A percentile compares a stretch with the other conserved stretches of the same genome.
phyloP scores from a whole-genome alignment of 2,797 vertebrate species.

The Pseudochirops cupreus region DNA sequence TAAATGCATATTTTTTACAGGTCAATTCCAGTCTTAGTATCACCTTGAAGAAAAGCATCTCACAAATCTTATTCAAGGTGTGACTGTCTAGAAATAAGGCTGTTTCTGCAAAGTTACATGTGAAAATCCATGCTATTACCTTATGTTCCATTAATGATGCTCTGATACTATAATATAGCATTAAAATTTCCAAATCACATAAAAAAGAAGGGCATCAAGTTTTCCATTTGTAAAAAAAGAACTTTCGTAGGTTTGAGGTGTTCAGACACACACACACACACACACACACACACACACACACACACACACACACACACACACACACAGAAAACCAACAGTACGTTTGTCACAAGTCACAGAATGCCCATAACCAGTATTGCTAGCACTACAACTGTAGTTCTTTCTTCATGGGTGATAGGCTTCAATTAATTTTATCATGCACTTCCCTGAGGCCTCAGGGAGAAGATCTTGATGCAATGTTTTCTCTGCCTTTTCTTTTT shows the following conservation, averaged over 20 bases:
- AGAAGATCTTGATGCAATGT: background rate
- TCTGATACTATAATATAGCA: background rate
- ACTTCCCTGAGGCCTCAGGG: conserved; percentile 9
- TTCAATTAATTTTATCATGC: conserved; percentile 44
- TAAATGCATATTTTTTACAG: background rate
- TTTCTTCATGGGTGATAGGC: conserved; percentile 22
- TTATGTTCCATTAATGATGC: background rate
- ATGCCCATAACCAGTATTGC: accelerated
- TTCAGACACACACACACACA: background rate
- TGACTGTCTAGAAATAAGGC: background rate
- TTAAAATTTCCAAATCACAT: background rate
- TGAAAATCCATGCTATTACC: background rate
- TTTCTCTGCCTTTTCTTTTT: conserved; percentile 36
- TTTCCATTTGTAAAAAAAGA: background rate
- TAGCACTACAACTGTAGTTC: background rate
- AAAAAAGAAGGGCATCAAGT: background rate
- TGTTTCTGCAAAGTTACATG: background rate
- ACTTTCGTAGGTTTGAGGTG: background rate
- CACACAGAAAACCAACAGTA: background rate
- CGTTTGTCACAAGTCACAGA: background rate
- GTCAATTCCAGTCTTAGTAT: conserved; percentile 1
- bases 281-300: background rate
- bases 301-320: background rate
- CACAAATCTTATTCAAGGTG: background rate
- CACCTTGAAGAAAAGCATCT: background rate